A percentile compares a stretch with the other conserved stretches of the same genome.
Conservation (phyloP, 2,113 vertebrate species). For the Hypocryptadius cinnamomeus region DNA sequence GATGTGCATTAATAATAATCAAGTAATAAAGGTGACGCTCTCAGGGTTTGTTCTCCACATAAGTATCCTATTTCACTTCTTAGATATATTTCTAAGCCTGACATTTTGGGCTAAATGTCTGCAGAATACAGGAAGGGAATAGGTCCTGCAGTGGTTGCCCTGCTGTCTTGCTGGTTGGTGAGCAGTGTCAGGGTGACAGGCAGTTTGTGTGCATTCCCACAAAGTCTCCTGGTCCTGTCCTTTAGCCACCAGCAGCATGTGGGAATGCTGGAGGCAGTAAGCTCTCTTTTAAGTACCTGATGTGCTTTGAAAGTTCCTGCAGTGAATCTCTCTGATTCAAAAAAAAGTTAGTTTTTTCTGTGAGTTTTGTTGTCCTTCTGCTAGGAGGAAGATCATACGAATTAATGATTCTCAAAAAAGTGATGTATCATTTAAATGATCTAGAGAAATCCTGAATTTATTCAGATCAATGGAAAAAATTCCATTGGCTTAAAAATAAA, state of each 20-base stretch:
- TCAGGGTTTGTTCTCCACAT: not conserved
- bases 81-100: not conserved
- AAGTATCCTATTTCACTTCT: not conserved
- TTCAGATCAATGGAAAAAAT: conserved; percentile 1
- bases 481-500: not conserved
- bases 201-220: not conserved
- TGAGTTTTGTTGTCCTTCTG: not conserved
- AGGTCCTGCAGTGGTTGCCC: not conserved
- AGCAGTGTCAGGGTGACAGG: not conserved
- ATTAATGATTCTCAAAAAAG: not conserved
- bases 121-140: not conserved
- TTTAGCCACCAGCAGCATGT: not conserved
- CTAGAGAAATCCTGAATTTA: not conserved
- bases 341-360: not conserved
- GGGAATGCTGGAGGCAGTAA: not conserved
- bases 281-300: not conserved
- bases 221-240: not conserved
- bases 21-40: not conserved
- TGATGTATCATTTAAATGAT: not conserved
- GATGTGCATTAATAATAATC: not conserved
- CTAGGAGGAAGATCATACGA: not conserved
- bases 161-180: not conserved
- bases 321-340: not conserved
- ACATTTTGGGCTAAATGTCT: not conserved
- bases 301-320: not conserved